Conservation (phyloP, 2,888 invertebrate genomes). For the Torymus aiolomorphi region DNA sequence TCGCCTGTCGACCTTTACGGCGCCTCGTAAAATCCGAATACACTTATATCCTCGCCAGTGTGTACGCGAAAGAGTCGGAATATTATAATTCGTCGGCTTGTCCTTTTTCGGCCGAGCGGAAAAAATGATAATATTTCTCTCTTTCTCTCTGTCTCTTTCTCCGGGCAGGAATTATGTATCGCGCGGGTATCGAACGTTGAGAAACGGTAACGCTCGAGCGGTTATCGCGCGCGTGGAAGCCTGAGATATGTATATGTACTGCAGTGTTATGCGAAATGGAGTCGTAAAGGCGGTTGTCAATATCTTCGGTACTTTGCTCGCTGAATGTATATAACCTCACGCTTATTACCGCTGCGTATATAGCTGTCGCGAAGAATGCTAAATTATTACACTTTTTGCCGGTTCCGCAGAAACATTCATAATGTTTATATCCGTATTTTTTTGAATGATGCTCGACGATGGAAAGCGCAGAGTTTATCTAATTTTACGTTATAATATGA, state of each 20-base stretch:
- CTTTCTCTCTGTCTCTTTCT: no score
- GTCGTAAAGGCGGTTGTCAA: slow-evolving; percentile 10
- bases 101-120: not conserved
- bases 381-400: no score
- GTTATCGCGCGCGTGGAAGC: not conserved
- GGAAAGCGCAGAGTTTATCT: no score
- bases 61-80: slow-evolving; percentile 15
- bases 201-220: slow-evolving; percentile 18
- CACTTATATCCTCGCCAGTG: slow-evolving; percentile 39
- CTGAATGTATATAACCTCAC: no score
- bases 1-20: slow-evolving; percentile 51
- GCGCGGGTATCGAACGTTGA: slow-evolving; percentile 21
- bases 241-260: not conserved
- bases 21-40: slow-evolving; percentile 56
- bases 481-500: no score
- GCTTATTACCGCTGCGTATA: no score
- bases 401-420: no score
- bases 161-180: slow-evolving; percentile 29
- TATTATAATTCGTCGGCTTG: slow-evolving; percentile 33
- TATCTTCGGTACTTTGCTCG: no score
- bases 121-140: slow-evolving; percentile 30
- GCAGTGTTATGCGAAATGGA: not conserved
- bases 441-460: no score
- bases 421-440: no score
- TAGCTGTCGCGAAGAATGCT: no score